These are phyloP conservation scores for Parasteatoda tepidariorum DNA, from an alignment of 1,140 invertebrate species.

Conservation along the genomic window DNA sequence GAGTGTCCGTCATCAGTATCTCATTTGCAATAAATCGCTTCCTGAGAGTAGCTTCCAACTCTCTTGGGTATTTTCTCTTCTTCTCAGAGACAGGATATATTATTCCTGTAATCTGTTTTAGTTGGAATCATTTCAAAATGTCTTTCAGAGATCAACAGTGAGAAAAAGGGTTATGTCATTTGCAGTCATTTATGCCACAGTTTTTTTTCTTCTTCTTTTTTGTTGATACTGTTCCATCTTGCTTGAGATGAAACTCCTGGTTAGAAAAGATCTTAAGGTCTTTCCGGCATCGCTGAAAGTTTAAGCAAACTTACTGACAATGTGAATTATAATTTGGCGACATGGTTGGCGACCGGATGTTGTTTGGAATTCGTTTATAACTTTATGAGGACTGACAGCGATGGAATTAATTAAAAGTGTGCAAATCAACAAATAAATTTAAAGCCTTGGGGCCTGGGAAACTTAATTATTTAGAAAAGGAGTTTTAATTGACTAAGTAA, in stretches of 20 bases:
- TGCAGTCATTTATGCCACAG: background rate
- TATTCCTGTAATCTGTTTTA: background rate
- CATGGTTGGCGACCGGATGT: background rate
- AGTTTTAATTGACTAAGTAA: too few relatives aligned
- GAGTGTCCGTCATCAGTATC: slow-evolving; percentile 12
- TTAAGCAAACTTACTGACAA: background rate
- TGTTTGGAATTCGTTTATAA: too few relatives aligned
- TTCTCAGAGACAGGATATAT: background rate
- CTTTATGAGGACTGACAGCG: too few relatives aligned
- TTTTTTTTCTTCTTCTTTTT: too few relatives aligned
- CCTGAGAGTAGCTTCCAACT: background rate
- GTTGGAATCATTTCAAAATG: slow-evolving; percentile 6
- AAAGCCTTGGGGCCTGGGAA: too few relatives aligned
- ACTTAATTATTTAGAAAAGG: too few relatives aligned
- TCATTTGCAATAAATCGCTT: background rate
- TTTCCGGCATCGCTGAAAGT: background rate
- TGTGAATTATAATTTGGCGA: background rate
- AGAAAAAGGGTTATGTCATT: background rate
- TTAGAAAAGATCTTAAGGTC: background rate
- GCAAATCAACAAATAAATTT: too few relatives aligned
- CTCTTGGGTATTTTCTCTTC: background rate
- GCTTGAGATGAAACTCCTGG: background rate
- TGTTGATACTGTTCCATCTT: background rate
- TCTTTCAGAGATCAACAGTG: background rate
- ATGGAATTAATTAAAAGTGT: too few relatives aligned